Percentiles rank a stretch among this genome's conserved stretches.
phyloP scores from a whole-genome alignment of 2,888 invertebrate genomes.

The Agonopterix alstromeriana region DNA sequence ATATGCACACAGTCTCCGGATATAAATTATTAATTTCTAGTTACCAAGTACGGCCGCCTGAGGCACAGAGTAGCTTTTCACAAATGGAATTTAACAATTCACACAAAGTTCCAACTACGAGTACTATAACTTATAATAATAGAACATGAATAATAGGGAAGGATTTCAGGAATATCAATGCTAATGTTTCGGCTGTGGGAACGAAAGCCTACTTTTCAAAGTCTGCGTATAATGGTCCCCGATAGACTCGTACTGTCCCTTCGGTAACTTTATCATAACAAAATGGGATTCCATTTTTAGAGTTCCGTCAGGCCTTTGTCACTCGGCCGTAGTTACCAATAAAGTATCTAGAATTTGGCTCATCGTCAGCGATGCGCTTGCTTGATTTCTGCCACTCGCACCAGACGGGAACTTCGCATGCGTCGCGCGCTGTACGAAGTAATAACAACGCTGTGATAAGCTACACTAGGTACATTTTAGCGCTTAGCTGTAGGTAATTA shows the following conservation, averaged over 20 bases:
- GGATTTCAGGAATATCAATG: conserved; percentile 12
- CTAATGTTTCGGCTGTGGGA: conserved; percentile 2
- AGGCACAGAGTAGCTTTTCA: conserved; percentile 50
- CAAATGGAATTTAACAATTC: conserved; percentile 72
- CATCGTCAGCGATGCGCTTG: too few species aligned
- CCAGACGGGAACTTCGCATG: too few species aligned
- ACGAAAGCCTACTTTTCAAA: conserved; percentile 3
- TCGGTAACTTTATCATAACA: conserved; percentile 5
- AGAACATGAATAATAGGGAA: conserved; percentile 35
- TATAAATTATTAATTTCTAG: conserved; percentile 71
- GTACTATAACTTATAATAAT: conserved; percentile 49
- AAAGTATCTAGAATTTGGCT: too few species aligned
- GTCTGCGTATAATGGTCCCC: conserved; percentile 1
- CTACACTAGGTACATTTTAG: too few species aligned
- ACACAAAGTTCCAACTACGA: conserved; percentile 57
- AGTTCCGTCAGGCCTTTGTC: too few species aligned
- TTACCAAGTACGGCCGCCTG: conserved; percentile 54
- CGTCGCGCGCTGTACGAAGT: too few species aligned
- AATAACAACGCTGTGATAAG: too few species aligned
- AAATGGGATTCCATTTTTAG: conserved; percentile 2
- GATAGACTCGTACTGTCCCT: neutral
- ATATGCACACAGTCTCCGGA: conserved; percentile 47
- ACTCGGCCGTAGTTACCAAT: too few species aligned
- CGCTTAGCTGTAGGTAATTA: too few species aligned
- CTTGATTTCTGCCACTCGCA: too few species aligned